Base-by-base conservation (phyloP, 35 echinoderm and acorn worm genomes). In the Hemicentrotus pulcherrimus region DNA sequence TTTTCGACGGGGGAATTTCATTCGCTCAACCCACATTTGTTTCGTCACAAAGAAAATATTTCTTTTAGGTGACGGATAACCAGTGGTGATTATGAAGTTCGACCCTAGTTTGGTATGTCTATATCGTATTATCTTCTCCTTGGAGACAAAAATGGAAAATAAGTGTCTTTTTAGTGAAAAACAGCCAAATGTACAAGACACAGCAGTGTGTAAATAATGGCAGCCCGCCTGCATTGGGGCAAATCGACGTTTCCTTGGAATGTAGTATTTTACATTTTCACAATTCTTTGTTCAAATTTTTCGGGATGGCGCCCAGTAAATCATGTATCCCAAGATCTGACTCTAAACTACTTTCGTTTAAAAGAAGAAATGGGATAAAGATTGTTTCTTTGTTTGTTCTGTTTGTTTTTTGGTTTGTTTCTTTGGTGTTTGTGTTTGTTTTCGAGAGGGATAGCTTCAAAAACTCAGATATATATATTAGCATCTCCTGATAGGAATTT, bases 221-320 rank as follows among this genome's bases (percentile, higher is more conserved):
- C 65, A 28, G 28, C 19, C 65, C 24, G 65, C n/a, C 65, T 78
- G 65, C 7, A 2, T 78, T 78, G 18, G 0, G 65, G 65, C 28
- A 78, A 78, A 78, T 78, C 65, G 65, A n/a, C 19, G 24, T 78
- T 78, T 78, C 65, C 65, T 78, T 78, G 65, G 65, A 78, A 78
- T 78, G 65, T 22, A n/a, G 65, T 78, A 9, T 28, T 28, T 78
- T 78, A 22, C 28, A 78, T 15, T 78, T 28, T 78, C 65, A 78
- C 65, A 78, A 78, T 28, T 22, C 16, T 59, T 59, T 59, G 52
- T 28, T 55, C 50, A 55, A 55, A 2, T 55, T 78, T 78, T 22
- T 28, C 65, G 28, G 24, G 65, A 78, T n/a, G 65, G 65, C 65
- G 65, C 65, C 65, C 7, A 78, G 19, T 78, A 78, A 78, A 78